These are phyloP conservation scores for Trichonephila clavipes DNA, from an alignment of 1,140 invertebrate species.

Conservation along the genomic window DNA sequence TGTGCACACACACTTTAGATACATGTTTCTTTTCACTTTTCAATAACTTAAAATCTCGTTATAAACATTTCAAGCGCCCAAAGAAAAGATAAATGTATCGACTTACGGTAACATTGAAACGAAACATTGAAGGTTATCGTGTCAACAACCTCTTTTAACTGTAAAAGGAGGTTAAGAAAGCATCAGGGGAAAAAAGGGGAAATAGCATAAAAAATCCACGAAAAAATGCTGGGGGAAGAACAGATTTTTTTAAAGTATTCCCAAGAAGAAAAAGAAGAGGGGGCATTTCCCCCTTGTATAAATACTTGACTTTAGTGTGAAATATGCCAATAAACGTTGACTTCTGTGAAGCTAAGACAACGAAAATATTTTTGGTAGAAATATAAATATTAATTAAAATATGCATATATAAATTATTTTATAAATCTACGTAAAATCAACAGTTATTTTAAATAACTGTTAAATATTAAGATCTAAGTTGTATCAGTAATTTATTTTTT, in stretches of 20 bases:
- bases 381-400: too few relatives aligned
- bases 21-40: not conserved
- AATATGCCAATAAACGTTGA: not conserved
- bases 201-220: not conserved
- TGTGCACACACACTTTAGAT: not conserved
- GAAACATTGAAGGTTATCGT: constrained; percentile 30
- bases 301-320: not conserved
- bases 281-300: not conserved
- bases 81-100: not conserved
- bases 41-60: not conserved
- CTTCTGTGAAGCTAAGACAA: not conserved
- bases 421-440: too few relatives aligned
- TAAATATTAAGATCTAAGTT: too few relatives aligned
- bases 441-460: too few relatives aligned
- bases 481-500: too few relatives aligned
- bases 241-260: not conserved
- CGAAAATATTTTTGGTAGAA: too few relatives aligned
- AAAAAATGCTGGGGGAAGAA: not conserved
- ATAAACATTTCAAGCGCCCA: not conserved
- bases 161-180: not conserved
- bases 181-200: not conserved
- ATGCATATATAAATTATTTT: too few relatives aligned
- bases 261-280: not conserved
- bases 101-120: constrained; percentile 8
- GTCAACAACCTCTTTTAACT: not conserved